phyloP scores from a whole-genome alignment of 1,140 invertebrate species.

The Pachypeltis micranthus region DNA sequence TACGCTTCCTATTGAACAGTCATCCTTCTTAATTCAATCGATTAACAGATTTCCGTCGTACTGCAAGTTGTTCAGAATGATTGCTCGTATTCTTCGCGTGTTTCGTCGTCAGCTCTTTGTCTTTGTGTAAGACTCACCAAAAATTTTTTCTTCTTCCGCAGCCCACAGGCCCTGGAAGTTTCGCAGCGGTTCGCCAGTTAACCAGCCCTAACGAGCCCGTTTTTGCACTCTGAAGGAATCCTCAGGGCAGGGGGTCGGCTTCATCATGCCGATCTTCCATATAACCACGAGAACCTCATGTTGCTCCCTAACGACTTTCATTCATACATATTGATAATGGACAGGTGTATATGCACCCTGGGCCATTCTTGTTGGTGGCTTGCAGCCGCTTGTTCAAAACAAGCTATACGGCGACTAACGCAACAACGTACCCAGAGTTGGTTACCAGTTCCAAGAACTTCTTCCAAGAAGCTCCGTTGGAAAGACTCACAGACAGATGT shows the following conservation, averaged over 20 bases:
- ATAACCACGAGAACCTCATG: conserved; percentile 20
- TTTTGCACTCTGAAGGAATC: conserved; percentile 21
- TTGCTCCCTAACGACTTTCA: conserved; percentile 16
- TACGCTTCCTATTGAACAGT: background rate
- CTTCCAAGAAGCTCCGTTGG: conserved; percentile 33
- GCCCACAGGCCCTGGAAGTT: too few relatives aligned
- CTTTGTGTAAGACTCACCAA: too few relatives aligned
- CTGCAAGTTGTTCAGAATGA: too few relatives aligned
- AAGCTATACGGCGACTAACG: conserved; percentile 24
- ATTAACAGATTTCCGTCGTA: too few relatives aligned
- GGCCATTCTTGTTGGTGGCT: conserved; percentile 25
- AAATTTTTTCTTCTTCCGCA: too few relatives aligned
- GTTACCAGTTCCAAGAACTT: conserved; percentile 33
- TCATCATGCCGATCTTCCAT: conserved; percentile 12
- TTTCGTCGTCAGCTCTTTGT: too few relatives aligned
- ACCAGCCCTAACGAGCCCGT: too few relatives aligned
- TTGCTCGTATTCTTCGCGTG: too few relatives aligned
- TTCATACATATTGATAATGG: conserved; percentile 32
- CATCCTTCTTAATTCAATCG: too few relatives aligned
- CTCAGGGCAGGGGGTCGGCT: conserved; percentile 23
- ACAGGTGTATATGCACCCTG: conserved; percentile 28
- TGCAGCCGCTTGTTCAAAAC: conserved; percentile 23
- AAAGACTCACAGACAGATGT: conserved; percentile 33
- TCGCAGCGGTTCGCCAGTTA: too few relatives aligned
- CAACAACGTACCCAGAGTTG: conserved; percentile 31